Percentiles rank a stretch among this genome's conserved stretches.
Conservation (phyloP, 2,113 vertebrate genomes). For the Stictonetta naevosa region DNA sequence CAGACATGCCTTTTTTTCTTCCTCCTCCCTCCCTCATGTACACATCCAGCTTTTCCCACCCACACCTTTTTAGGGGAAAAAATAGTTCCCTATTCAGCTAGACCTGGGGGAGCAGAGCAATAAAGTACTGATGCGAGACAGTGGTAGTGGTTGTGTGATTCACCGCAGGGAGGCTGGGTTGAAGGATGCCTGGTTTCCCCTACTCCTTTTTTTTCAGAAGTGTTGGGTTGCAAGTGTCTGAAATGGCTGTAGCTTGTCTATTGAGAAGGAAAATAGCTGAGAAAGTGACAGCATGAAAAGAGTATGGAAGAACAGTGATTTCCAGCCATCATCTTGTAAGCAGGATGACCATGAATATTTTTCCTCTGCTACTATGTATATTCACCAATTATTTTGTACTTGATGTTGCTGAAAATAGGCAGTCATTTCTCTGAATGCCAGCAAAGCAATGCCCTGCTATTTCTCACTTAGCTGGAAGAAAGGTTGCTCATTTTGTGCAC, state of each 20-base stretch:
- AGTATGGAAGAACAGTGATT: not conserved
- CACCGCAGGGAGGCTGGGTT: not conserved
- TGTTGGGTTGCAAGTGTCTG: not conserved
- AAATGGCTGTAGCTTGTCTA: not conserved
- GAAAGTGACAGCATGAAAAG: not conserved
- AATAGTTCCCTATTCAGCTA: not conserved
- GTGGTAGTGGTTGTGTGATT: not conserved
- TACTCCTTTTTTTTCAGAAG: not conserved
- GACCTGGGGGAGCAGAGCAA: not conserved
- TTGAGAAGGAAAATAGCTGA: not conserved
- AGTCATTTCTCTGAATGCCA: not conserved
- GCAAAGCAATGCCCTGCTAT: not conserved
- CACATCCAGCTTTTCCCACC: not conserved
- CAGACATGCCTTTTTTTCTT: not conserved
- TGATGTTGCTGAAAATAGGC: not conserved
- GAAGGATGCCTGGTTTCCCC: not conserved
- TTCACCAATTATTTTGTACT: not conserved
- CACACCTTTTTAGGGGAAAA: not conserved
- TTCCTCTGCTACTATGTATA: not conserved
- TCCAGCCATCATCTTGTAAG: not conserved
- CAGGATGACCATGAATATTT: not conserved
- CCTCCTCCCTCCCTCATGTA: not conserved
- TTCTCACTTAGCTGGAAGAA: constrained; percentile 30
- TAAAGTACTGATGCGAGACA: not conserved
- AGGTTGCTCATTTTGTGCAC: not conserved